phyloP scores from a whole-genome alignment of 2,797 vertebrate species.

The Tapirus indicus region DNA sequence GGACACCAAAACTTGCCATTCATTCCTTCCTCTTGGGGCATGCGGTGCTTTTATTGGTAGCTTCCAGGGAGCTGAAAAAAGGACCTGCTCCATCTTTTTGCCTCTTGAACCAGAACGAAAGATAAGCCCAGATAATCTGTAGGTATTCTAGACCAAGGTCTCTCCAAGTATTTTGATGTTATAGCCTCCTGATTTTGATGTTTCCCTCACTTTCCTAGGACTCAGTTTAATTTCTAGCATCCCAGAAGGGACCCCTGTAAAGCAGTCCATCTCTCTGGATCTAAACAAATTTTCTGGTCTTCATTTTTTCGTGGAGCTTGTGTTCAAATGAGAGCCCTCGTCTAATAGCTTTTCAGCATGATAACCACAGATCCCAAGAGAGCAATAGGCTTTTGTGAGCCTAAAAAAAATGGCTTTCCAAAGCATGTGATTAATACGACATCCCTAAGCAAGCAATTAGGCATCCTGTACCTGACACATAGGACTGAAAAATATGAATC shows the following conservation, averaged over 20 bases:
- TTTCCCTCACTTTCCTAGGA: neutral
- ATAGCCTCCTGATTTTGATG: constrained; percentile 5
- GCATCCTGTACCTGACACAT: constrained; percentile 78
- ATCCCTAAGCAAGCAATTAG: constrained; percentile 66
- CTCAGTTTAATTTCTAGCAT: constrained; percentile 51
- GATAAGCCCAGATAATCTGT: neutral
- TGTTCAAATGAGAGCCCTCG: constrained; percentile 62
- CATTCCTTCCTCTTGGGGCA: neutral
- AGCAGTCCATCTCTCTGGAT: neutral
- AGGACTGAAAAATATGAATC: constrained; percentile 67
- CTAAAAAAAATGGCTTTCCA: constrained; percentile 50
- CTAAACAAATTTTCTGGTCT: constrained; percentile 56
- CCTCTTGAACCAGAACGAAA: constrained; percentile 63
- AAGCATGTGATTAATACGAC: constrained; percentile 79
- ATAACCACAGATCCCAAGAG: constrained; percentile 65
- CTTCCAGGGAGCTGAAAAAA: constrained; percentile 37
- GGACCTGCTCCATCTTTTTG: neutral
- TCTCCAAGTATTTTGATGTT: constrained; percentile 36
- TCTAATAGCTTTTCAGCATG: constrained; percentile 73
- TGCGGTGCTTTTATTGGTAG: neutral
- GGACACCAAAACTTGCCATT: neutral
- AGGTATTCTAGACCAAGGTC: neutral
- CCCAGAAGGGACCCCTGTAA: neutral
- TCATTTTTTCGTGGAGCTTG: constrained; percentile 52
- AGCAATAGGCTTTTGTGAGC: constrained; percentile 63